Base-by-base conservation (phyloP, 2,888 invertebrate species). In the Ceramica pisi region DNA sequence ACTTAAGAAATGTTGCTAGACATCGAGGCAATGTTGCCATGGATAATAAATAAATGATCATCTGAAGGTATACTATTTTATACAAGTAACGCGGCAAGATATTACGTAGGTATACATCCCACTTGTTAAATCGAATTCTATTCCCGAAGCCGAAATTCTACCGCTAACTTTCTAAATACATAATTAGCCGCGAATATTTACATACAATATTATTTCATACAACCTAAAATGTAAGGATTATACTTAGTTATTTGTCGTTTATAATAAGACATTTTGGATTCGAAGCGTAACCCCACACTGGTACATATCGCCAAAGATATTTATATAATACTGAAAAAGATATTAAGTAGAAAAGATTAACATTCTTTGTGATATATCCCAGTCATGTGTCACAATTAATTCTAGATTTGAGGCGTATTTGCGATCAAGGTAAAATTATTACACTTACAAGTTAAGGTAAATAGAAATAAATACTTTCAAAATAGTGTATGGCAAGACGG, bases 241-340 rank as follows among this genome's bases (percentile, higher is more conserved):
- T 50, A 81, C 14, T 84, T 86, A 89, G 71, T 90, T 90, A 90
- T 89, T 90, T 88, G 89, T 89, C 90, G 65, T 82, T 85, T 84
- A 72, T 86, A 67, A 87, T 89, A 90, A 87, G 87, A 90, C 83
- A 71, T 71, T 73, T 82, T 63, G 63, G 26, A 64, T 79, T 66
- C 53, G 48, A 81, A 82, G 70, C 67, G 31, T 61, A 38, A 77
- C 23, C 9, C 9, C 21, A 41, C 64, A 67, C 76, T 67, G 65
- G 56, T 9, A 48, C 56, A 71, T 57, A 70, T 61, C 31, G n/a
- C 10, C 12, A 59, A 61, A 44, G 38, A 65, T 26, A 59, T 35
- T 56, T 2, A 16, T 19, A 38, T 67, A 72, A 79, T 71, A 71
- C 62, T 81, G 81, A 66, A 66, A 71, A 51, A 41, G 19, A 21